Conservation (phyloP, 2,113 vertebrate genomes). For the Plecotus auritus region DNA sequence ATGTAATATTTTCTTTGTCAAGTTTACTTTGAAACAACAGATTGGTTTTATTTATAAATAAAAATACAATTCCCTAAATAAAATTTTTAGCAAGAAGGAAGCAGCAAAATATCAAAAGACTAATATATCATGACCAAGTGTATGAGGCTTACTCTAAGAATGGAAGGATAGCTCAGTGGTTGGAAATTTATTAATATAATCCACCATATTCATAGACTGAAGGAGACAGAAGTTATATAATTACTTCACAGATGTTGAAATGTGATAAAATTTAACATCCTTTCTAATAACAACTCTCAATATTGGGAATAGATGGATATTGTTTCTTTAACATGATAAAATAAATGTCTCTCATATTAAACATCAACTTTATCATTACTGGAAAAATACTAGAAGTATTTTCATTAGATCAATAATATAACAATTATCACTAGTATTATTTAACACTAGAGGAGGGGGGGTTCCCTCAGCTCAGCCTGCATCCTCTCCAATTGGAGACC, state of each 20-base stretch:
- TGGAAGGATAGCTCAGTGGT: background rate
- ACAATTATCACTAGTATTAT: background rate
- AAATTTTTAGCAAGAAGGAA: background rate
- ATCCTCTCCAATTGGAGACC: too few relatives aligned
- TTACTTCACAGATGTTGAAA: background rate
- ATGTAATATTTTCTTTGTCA: background rate
- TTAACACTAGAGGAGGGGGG: background rate
- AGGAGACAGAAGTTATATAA: background rate
- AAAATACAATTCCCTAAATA: background rate
- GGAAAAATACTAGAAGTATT: background rate
- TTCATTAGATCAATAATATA: background rate
- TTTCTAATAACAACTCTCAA: background rate
- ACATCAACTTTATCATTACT: background rate
- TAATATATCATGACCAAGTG: background rate
- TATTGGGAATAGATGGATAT: background rate
- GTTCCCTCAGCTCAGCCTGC: too few relatives aligned
- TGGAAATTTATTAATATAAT: background rate
- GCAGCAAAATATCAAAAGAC: background rate
- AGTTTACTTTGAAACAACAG: background rate
- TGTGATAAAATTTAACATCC: background rate
- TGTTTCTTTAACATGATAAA: constrained; percentile 1
- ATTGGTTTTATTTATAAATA: background rate
- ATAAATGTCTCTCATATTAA: background rate
- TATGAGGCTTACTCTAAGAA: background rate
- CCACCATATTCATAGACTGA: background rate